A percentile compares a stretch with the other conserved stretches of the same genome.
phyloP scores from a whole-genome alignment of 2,888 invertebrate species.

The Oxytorus armatus region DNA sequence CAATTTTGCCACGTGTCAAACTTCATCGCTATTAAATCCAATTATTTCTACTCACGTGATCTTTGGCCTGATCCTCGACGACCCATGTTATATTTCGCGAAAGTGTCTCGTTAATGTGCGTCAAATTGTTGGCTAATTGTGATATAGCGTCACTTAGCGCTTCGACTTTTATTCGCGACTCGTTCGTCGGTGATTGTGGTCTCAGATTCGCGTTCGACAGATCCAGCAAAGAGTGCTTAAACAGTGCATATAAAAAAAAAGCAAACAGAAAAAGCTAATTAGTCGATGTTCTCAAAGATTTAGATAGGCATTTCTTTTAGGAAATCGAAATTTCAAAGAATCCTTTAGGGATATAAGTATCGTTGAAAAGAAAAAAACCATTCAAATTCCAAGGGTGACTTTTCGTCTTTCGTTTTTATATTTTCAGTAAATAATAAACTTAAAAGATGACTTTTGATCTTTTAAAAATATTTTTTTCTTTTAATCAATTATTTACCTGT shows the following conservation, averaged over 20 bases:
- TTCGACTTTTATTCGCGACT: slow-evolving; percentile 81
- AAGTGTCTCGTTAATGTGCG: slow-evolving; percentile 83
- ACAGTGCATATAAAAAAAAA: background rate
- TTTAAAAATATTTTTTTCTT: slow-evolving; percentile 16
- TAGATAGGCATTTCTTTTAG: too few relatives aligned
- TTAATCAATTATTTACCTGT: slow-evolving; percentile 73
- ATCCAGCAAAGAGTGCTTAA: slow-evolving; percentile 77
- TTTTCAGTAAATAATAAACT: background rate
- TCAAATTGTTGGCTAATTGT: slow-evolving; percentile 82
- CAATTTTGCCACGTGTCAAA: too few relatives aligned
- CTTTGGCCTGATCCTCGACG: slow-evolving; percentile 83
- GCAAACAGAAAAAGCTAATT: background rate
- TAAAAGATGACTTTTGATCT: background rate
- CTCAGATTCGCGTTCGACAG: slow-evolving; percentile 79
- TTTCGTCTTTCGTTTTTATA: background rate
- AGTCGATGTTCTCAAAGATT: too few relatives aligned
- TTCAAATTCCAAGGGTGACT: background rate
- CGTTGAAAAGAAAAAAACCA: background rate
- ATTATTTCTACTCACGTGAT: slow-evolving; percentile 81
- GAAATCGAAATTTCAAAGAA: too few relatives aligned
- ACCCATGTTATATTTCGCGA: slow-evolving; percentile 83
- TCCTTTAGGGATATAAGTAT: too few relatives aligned
- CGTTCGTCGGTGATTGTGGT: slow-evolving; percentile 77
- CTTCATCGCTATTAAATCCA: too few relatives aligned
- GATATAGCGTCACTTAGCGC: slow-evolving; percentile 80